Conservation (phyloP, 2,888 invertebrate species). For the Margaritifera margaritifera region DNA sequence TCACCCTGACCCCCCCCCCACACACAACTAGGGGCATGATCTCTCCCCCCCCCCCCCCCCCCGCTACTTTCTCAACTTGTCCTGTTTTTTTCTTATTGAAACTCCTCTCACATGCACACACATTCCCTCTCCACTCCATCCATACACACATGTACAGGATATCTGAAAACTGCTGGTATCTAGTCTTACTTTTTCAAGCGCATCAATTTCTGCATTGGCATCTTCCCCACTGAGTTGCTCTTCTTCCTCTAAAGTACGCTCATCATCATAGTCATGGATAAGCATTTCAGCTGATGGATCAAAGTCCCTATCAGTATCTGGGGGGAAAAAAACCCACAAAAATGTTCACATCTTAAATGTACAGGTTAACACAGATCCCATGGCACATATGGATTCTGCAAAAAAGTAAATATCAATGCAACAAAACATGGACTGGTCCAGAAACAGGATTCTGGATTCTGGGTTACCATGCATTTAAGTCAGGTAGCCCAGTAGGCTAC, state of each 20-base stretch:
- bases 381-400: background rate
- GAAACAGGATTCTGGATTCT: background rate
- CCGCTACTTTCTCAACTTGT: background rate
- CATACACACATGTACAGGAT: too few species aligned
- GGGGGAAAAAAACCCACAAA: background rate
- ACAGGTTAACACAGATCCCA: background rate
- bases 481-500: background rate
- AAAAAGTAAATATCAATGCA: background rate
- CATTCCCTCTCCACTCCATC: too few species aligned
- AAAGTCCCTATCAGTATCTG: conserved; percentile 78
- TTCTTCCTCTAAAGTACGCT: conserved; percentile 96
- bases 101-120: background rate
- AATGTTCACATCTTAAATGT: background rate
- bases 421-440: background rate
- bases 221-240: conserved; percentile 91
- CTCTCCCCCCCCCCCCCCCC: too few species aligned
- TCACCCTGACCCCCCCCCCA: too few species aligned
- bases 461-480: background rate
- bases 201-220: conserved; percentile 88
- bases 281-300: conserved; percentile 97
- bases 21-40: too few species aligned
- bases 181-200: conserved; percentile 82
- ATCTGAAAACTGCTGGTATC: too few species aligned
- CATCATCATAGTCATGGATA: conserved; percentile 98
- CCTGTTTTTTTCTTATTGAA: background rate